phyloP scores from a whole-genome alignment of 2,888 invertebrate species.

The Philereme transversata region DNA sequence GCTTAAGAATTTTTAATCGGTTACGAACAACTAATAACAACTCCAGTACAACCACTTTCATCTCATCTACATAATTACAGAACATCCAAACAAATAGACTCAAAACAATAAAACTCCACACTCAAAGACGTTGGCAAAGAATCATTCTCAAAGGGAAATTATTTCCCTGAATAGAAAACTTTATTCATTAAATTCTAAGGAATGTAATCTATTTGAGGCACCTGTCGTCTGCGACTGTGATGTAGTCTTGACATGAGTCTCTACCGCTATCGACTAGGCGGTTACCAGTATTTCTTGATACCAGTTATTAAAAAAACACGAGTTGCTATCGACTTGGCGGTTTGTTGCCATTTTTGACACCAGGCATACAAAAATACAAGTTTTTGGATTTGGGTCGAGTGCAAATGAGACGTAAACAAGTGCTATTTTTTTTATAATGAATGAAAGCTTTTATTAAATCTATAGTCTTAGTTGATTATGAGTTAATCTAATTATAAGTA shows the following conservation, averaged over 20 bases:
- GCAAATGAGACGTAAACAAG: too few relatives aligned
- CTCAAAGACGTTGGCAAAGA: conserved; percentile 23
- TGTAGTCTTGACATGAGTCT: conserved; percentile 10
- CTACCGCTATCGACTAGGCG: background rate
- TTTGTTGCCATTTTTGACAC: too few relatives aligned
- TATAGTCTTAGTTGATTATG: too few relatives aligned
- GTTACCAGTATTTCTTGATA: background rate
- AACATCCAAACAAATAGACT: background rate
- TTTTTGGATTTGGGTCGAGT: too few relatives aligned
- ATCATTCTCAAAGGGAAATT: conserved; percentile 29
- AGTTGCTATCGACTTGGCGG: too few relatives aligned
- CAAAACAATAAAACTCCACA: conserved; percentile 19
- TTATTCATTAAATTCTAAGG: conserved; percentile 61
- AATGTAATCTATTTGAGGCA: conserved; percentile 59
- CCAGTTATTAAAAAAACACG: background rate
- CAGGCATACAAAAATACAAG: too few relatives aligned
- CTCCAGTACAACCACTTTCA: background rate
- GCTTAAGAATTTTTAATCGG: too few relatives aligned
- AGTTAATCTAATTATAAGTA: too few relatives aligned
- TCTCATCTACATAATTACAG: background rate
- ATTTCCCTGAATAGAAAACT: conserved; percentile 47
- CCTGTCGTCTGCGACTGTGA: conserved; percentile 52
- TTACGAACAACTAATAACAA: background rate
- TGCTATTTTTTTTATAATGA: too few relatives aligned
- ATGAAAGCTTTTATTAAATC: too few relatives aligned